Evolutionary conservation across 2,888 invertebrate genomes (phyloP).

Genomic region (Pheosia gnoma): DNA sequence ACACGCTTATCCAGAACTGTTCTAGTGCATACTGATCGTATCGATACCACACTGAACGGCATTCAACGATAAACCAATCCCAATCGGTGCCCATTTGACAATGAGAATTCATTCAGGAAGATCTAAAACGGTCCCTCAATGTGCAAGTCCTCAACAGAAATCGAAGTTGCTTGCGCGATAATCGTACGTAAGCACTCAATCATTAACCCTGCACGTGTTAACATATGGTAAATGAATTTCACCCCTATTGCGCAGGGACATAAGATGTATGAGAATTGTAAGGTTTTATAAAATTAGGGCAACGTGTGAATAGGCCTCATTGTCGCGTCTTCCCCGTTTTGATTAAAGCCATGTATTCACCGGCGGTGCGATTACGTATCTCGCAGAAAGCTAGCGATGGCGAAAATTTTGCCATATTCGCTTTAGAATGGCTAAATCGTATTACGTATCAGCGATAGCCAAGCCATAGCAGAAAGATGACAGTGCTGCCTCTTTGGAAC

Average conservation of each 20-base stretch:
- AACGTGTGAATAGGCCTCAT: constrained; percentile 35
- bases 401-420: too few species aligned
- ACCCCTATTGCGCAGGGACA: constrained; percentile 11
- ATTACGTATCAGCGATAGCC: too few species aligned
- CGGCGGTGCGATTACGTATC: too few species aligned
- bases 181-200: constrained; percentile 24
- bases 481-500: too few species aligned
- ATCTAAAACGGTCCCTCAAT: background rate
- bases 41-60: too few species aligned
- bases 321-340: constrained; percentile 41
- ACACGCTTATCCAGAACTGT: too few species aligned
- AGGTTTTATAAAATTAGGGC: constrained; percentile 36
- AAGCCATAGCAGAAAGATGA: too few species aligned
- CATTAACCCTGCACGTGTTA: constrained; percentile 38
- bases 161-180: constrained; percentile 18
- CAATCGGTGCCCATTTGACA: background rate
- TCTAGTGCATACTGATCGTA: too few species aligned
- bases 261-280: constrained; percentile 1
- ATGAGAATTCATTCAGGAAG: background rate
- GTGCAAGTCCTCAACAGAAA: constrained; percentile 14
- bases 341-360: constrained; percentile 2
- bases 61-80: too few species aligned
- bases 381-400: too few species aligned
- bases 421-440: too few species aligned
- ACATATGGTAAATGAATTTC: constrained; percentile 12